Percentiles rank a stretch among this genome's conserved stretches.
Evolutionary conservation across 2,113 vertebrate species (phyloP).

Genomic region (Urocynchramus pylzowi): DNA sequence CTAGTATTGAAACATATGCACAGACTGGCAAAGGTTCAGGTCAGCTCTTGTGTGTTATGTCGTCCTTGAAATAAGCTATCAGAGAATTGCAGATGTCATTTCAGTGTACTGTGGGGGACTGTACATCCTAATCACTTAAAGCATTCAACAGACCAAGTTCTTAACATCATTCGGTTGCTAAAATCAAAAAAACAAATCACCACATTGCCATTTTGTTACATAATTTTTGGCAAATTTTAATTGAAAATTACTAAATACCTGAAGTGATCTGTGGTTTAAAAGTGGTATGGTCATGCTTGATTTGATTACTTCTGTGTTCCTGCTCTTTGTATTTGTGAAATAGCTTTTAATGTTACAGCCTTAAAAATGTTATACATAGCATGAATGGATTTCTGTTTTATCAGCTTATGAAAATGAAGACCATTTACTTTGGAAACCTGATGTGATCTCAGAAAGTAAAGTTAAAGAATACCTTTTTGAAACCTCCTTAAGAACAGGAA

Average conservation of each 20-base stretch:
- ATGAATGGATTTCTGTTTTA: constrained; percentile 35
- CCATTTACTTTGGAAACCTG: constrained; percentile 91
- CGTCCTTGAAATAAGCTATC: neutral
- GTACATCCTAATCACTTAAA: neutral
- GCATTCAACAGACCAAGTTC: accelerated
- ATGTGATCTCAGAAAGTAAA: constrained; percentile 83
- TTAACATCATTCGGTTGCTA: neutral
- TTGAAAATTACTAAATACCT: neutral
- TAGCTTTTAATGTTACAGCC: neutral
- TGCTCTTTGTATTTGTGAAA: neutral
- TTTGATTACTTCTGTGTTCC: neutral
- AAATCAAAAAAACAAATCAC: neutral
- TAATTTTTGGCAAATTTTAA: neutral
- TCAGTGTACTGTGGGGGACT: neutral
- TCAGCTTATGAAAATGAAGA: constrained; percentile 91
- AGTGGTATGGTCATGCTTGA: neutral
- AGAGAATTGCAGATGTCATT: neutral
- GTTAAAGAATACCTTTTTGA: constrained; percentile 89
- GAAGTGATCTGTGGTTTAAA: neutral
- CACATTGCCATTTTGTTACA: neutral
- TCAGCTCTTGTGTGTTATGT: accelerated
- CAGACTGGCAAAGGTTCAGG: neutral
- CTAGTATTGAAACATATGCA: neutral
- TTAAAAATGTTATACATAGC: neutral
- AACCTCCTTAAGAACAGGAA: constrained; percentile 78